Evolutionary conservation across 1,140 invertebrate genomes (phyloP), one percentile per base, ranked within the genome.

Genomic region (Lepidurus arcticus): DNA sequence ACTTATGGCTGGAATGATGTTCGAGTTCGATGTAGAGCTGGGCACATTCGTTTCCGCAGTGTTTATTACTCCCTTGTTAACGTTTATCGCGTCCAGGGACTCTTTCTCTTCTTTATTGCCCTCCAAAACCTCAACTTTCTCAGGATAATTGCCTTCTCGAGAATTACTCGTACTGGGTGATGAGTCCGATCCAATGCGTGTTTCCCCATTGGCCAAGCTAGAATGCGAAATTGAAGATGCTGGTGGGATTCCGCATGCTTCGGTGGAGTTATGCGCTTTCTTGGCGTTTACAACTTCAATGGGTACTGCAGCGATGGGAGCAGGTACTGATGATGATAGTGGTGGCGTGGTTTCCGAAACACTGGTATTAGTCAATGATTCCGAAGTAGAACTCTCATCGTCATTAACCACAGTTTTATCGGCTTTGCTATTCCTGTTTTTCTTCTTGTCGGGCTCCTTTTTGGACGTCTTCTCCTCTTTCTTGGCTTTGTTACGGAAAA

Each of bases 381-480:
- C 53, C 4, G 53, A 9, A 4, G 16, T 65, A 7, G 53, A 65
- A 65, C 53, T 65, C 53, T 65, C 53, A 7, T 65, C 53, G 21
- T 65, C 53, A 65, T 65, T 65, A 65, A 65, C 53, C 53, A 21
- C 16, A n/a, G 53, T 65, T 65, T 65, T 65, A 5, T 65, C 53
- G 5, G 13, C n/a, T 65, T 65, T 65, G 16, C 53, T 21, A 65
- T 65, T 9, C 21, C 21, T 65, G 21, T 21, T 65, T 21, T 65
- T 65, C 53, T 65, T 65, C 53, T 65, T 65, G 13, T 65, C 53
- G 13, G 53, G 53, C 53, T 65, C 53, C 53, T 65, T 65, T 65
- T 21, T 65, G 4, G 13, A 7, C 53, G 53, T 21, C 21, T 65
- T 65, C 6, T 65, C 53, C 21, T 65, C 53, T 21, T 65, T 65